phyloP scores from a whole-genome alignment of 2,888 invertebrate species.

The Dysmachus trigonus region DNA sequence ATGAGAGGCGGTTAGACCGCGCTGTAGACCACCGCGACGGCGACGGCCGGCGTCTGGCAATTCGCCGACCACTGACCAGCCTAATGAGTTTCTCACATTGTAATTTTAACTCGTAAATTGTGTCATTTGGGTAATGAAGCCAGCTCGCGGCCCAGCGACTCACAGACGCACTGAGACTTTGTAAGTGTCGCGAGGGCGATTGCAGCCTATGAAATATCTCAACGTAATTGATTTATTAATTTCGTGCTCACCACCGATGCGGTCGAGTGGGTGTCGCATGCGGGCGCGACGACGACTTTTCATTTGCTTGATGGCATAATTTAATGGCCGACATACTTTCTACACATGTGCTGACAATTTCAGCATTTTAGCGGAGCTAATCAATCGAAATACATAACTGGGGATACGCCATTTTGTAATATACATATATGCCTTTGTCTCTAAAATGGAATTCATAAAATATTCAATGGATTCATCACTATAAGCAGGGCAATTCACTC shows the following conservation, averaged over 20 bases:
- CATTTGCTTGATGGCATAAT: background rate
- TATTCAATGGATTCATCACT: too few species aligned
- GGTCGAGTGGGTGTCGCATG: background rate
- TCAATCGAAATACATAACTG: background rate
- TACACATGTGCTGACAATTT: background rate
- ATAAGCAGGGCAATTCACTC: too few species aligned
- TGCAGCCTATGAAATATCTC: background rate
- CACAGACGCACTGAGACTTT: background rate
- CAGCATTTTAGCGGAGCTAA: background rate
- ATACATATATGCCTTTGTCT: too few species aligned
- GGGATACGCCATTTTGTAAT: background rate
- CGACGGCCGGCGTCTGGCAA: background rate
- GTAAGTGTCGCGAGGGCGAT: background rate
- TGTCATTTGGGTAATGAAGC: slow-evolving; percentile 29
- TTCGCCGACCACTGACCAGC: background rate
- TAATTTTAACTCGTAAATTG: slow-evolving; percentile 2
- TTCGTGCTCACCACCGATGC: background rate
- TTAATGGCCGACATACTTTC: background rate
- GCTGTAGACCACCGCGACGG: slow-evolving; percentile 4
- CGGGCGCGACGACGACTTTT: background rate
- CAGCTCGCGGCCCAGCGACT: background rate
- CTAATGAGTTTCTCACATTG: slow-evolving; percentile 39
- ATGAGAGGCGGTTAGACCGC: slow-evolving; percentile 23
- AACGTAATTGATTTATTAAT: slow-evolving; percentile 19
- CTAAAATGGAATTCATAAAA: background rate